Evolutionary conservation across 2,113 vertebrate species (phyloP), one percentile per base, ranked within the genome.

Genomic region (Myodes glareolus): DNA sequence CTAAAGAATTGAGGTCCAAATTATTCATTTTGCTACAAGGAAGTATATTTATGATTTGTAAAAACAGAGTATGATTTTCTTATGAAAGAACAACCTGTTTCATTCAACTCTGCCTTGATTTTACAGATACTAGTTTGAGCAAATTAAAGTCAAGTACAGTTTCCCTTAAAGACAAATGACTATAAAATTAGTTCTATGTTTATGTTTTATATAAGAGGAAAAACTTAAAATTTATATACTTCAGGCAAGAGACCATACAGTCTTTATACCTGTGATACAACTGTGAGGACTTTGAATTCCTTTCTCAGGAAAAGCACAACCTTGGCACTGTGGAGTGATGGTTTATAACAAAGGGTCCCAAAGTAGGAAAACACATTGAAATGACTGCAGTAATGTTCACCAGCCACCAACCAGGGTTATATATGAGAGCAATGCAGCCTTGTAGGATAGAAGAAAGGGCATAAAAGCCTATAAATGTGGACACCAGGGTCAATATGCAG

Each of bases 401-500:
- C 13, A 89, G 7, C 13, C 13, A 94, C 47, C 4, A 61, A 11
- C 4, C 82, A 12, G 7, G 6, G 27, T 70, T 25, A 5, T 31
- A 0, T 7, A 25, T 12, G 23, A 82, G 5, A 29, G 36, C 6
- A 2, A 47, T 1, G 13, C 0, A 81, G 16, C 29, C 0, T 1
- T 36, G 42, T 31, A 80, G 27, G 7, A 87, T 1, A 7, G 19
- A 90, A 5, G 93, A 86, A 1, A 90, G 23, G 5, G n/a, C 17
- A 7, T 90, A 31, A 11, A 70, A 85, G 6, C 2, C 7, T 1
- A 92, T 19, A 84, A 92, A 89, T 7, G 90, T 55, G 3, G 31
- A 61, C 33, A 75, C 25, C 0, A 92, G 31, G 12, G 21, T 4
- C 29, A 96, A 33, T 31, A 96, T 50, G 2, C 10, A 36, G 1